Conservation (phyloP, 2,113 vertebrate species). For the Hyaena hyaena region DNA sequence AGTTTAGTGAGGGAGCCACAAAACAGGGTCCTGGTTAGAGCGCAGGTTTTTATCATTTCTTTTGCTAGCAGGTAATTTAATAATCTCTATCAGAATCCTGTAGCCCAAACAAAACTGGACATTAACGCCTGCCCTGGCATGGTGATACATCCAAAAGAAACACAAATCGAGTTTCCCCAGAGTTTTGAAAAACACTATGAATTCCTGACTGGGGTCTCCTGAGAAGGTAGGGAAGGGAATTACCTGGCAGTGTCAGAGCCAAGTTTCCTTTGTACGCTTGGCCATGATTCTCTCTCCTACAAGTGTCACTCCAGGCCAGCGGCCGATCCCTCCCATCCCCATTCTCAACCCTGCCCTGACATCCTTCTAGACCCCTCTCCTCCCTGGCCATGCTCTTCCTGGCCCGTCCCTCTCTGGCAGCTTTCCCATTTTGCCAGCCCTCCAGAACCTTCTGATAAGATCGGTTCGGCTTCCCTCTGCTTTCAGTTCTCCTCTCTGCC, state of each 20-base stretch:
- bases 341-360: not conserved
- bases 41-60: not conserved
- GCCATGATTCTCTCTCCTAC: not conserved
- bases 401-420: no score
- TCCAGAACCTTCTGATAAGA: not conserved
- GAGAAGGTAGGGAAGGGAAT: not conserved
- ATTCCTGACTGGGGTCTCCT: not conserved
- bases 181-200: not conserved
- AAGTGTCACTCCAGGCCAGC: not conserved
- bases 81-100: constrained; percentile 2
- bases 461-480: not conserved
- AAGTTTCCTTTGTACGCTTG: not conserved
- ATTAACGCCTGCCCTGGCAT: not conserved
- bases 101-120: not conserved
- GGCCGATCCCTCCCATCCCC: no score
- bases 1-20: not conserved
- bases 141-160: not conserved
- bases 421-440: not conserved
- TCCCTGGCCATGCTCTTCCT: no score
- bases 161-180: not conserved
- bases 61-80: constrained; percentile 14
- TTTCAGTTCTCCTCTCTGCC: not conserved
- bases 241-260: not conserved
- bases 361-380: not conserved
- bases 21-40: not conserved